phyloP scores from a whole-genome alignment of 2,113 vertebrate species.

The Strigops habroptila region DNA sequence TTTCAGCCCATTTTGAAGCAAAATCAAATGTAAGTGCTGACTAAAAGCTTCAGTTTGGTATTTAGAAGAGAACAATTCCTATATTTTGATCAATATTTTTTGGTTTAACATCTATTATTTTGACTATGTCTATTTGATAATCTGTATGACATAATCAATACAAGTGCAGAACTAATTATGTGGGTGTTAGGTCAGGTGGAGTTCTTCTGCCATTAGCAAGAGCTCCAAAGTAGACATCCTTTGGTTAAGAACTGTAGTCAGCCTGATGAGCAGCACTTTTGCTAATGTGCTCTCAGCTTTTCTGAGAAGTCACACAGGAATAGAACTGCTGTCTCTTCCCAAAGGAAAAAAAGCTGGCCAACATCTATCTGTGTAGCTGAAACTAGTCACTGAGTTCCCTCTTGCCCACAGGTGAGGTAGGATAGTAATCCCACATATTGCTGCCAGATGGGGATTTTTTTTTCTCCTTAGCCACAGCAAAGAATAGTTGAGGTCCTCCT shows the following conservation, averaged over 20 bases:
- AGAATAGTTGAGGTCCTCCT: rapidly evolving
- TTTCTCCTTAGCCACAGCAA: background rate
- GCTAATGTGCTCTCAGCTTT: background rate
- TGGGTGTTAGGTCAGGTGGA: background rate
- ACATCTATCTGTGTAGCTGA: background rate
- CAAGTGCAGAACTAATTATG: background rate
- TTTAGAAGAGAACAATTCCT: background rate
- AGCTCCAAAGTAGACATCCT: background rate
- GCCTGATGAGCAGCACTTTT: background rate
- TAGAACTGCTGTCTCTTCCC: background rate
- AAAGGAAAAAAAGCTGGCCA: background rate
- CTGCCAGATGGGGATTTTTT: background rate
- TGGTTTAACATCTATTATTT: background rate
- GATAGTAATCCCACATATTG: background rate
- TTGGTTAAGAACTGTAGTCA: background rate
- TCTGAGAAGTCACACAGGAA: background rate
- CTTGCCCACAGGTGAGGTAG: background rate
- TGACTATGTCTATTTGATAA: background rate
- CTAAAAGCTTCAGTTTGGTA: background rate
- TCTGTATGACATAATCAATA: background rate
- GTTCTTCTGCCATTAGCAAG: background rate
- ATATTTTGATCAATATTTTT: background rate
- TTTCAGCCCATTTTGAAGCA: background rate
- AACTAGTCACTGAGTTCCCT: background rate
- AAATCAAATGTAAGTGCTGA: background rate